Conservation (phyloP, 1,140 invertebrate genomes). For the Pseudomyrmex sp. region DNA sequence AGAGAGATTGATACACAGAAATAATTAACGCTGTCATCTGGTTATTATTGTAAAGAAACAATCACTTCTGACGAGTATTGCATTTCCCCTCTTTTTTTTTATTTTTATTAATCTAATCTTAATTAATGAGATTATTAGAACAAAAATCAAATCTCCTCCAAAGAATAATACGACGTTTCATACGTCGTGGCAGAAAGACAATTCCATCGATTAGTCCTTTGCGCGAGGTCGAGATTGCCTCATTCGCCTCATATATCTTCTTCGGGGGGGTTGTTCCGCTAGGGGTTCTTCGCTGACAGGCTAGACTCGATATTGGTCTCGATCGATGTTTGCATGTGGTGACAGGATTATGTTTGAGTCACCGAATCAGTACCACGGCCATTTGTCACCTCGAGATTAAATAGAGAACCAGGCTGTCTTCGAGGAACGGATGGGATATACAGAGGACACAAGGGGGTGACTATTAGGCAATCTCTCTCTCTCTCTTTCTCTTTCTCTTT, state of each 20-base stretch:
- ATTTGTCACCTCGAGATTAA: constrained; percentile 82
- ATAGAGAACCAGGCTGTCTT: constrained; percentile 79
- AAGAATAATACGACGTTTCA: constrained; percentile 12
- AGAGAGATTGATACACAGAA: constrained; percentile 23
- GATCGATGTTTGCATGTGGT: constrained; percentile 81
- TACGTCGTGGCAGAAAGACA: constrained; percentile 4
- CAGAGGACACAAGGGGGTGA: constrained; percentile 68
- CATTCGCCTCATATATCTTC: constrained; percentile 20
- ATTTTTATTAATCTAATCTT: neutral
- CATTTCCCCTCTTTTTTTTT: neutral
- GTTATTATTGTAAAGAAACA: neutral
- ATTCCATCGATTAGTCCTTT: constrained; percentile 57
- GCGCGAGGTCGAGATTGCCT: constrained; percentile 9
- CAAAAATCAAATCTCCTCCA: neutral
- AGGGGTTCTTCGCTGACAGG: constrained; percentile 31
- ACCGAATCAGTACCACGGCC: constrained; percentile 80
- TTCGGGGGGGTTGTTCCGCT: neutral
- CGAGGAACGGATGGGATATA: constrained; percentile 62
- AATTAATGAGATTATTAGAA: neutral
- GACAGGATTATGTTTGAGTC: constrained; percentile 82
- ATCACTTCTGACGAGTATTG: too few relatives aligned
- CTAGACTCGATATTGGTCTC: constrained; percentile 75
- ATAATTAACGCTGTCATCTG: neutral
- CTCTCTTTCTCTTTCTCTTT: too few relatives aligned
- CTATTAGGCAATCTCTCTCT: constrained; percentile 50